Evolutionary conservation across 2,888 invertebrate species (phyloP), one percentile per base, ranked within the genome.

Genomic region (Fabriciana adippe): DNA sequence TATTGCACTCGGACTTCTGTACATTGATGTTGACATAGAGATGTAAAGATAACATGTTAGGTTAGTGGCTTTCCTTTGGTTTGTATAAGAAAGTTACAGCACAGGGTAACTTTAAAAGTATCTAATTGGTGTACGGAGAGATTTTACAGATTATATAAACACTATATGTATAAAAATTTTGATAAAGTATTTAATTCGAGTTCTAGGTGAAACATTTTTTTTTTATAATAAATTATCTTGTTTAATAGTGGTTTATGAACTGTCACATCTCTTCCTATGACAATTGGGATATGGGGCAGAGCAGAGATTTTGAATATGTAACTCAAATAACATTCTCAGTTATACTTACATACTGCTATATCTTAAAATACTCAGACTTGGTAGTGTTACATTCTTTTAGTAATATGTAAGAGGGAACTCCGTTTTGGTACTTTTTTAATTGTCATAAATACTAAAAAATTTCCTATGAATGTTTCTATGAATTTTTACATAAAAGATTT

Each of bases 61-160:
- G n/a, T 62, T 66, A 66, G 69, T 63, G 53, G 41, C 21, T 66
- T 62, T 59, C 18, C 57, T 57, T 69, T 66, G 55, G 41, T 65
- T 69, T 50, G 41, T 41, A 5, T 26, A 53, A 45, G 21, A 48
- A 66, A 66, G 55, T 61, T 66, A 60, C 47, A 31, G 31, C 53
- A 59, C 54, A 60, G 45, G 59, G 66, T 66, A 35, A 55, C 59
- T 59, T 35, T 54, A 13, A 59, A n/a, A 59, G 18, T 41, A 16
- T 60, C 54, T 59, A 31, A 59, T n/a, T 59, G 57, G 45, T 59
- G 59, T 26, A 48, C n/a, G 59, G 48, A 59, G 59, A 59, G 59
- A 59, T 59, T 47, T 41, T 0, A 41, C 11, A 11, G 35, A 41
- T 41, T 48, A 16, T 4, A 35, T 59, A 26, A 26, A 48, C 6